Percentiles rank a stretch among this genome's conserved stretches.
Conservation (phyloP, 2,888 invertebrate genomes). For the Keiferia lycopersicella region DNA sequence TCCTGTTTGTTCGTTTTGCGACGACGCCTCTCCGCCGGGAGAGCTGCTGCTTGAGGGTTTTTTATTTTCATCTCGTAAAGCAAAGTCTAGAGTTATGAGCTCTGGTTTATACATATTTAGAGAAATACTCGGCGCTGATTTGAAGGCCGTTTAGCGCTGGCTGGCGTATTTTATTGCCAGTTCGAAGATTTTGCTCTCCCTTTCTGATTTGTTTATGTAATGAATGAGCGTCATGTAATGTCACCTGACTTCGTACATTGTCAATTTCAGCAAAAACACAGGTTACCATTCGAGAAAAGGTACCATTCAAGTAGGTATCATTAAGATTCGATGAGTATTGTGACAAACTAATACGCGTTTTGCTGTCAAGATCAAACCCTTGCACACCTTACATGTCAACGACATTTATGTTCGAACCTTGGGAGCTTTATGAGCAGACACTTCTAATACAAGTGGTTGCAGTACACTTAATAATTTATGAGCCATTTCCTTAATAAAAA, state of each 20-base stretch:
- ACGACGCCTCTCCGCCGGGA: constrained; percentile 60
- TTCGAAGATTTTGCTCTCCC: no score
- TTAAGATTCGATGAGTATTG: no score
- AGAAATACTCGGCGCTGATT: constrained; percentile 11
- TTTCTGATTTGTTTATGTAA: no score
- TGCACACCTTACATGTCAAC: no score
- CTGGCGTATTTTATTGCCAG: neutral
- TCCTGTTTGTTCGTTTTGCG: constrained; percentile 68
- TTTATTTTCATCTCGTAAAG: constrained; percentile 59
- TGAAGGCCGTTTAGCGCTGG: constrained; percentile 9
- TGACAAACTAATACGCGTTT: no score
- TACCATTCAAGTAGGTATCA: no score
- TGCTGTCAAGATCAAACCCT: no score
- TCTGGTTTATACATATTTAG: constrained; percentile 54
- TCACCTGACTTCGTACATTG: no score
- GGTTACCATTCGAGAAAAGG: no score
- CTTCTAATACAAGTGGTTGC: neutral
- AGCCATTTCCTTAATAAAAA: constrained; percentile 8
- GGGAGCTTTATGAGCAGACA: neutral
- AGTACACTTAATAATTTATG: neutral
- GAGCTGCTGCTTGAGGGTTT: constrained; percentile 52
- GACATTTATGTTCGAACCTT: no score
- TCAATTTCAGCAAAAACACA: no score
- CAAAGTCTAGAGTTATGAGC: constrained; percentile 59
- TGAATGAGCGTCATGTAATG: no score